Conservation (phyloP, 2,113 vertebrate genomes). For the Alces alces region DNA sequence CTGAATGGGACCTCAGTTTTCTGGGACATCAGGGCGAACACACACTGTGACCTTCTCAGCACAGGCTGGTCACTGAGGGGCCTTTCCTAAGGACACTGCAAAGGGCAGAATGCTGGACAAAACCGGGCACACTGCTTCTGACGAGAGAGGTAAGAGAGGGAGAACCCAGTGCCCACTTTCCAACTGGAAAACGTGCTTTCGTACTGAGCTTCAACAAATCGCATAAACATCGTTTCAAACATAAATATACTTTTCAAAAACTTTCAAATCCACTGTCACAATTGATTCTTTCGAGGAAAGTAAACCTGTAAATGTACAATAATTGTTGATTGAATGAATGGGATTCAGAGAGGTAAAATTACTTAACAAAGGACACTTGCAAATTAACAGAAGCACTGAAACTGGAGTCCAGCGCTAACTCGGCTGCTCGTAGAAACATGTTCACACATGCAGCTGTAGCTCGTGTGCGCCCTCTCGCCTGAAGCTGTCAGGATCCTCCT, state of each 20-base stretch:
- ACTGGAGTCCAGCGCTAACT: fast-evolving
- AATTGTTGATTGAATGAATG: not conserved
- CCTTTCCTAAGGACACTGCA: not conserved
- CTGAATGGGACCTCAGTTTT: not conserved
- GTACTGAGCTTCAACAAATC: not conserved
- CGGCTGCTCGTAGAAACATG: fast-evolving
- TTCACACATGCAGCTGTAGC: fast-evolving
- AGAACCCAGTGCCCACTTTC: not conserved
- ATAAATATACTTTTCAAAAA: not conserved
- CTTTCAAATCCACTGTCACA: not conserved
- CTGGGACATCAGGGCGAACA: fast-evolving
- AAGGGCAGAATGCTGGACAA: not conserved
- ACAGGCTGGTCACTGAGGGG: too few relatives aligned
- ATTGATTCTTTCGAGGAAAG: too few relatives aligned
- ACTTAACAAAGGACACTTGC: not conserved
- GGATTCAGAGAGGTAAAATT: not conserved
- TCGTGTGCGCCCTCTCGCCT: fast-evolving
- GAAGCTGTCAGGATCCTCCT: fast-evolving
- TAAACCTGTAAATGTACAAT: not conserved
- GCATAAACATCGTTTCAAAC: not conserved
- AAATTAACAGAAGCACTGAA: fast-evolving
- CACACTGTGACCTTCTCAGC: not conserved
- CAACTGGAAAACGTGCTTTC: not conserved
- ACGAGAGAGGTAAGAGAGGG: too few relatives aligned
- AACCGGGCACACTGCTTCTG: not conserved